phyloP scores from a whole-genome alignment of 2,797 vertebrate species.

The Myripristis murdjan region DNA sequence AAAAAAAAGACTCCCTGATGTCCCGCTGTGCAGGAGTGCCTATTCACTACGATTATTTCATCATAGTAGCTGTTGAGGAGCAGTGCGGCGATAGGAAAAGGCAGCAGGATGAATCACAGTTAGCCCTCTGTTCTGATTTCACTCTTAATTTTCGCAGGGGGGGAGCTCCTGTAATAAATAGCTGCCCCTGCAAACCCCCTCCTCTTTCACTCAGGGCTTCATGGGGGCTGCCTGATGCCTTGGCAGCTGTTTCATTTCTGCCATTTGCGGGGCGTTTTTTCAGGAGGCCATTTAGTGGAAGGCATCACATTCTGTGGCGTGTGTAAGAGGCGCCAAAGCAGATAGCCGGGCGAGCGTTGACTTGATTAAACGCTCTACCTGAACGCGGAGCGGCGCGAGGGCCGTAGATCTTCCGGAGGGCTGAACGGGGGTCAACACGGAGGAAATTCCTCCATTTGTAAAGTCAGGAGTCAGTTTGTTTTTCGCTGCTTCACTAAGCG shows the following conservation, averaged over 20 bases:
- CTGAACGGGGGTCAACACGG: conserved; percentile 59
- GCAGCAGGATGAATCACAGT: conserved; percentile 65
- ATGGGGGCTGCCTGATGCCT: conserved; percentile 43
- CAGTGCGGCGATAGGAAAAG: conserved; percentile 31
- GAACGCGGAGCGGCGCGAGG: conserved; percentile 43
- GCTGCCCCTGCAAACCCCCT: conserved; percentile 55
- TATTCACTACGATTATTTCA: conserved; percentile 71
- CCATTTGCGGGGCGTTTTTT: conserved; percentile 5
- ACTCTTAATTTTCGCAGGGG: conserved; percentile 75
- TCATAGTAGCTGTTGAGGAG: conserved; percentile 55
- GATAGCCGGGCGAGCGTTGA: conserved; percentile 4
- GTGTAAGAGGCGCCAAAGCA: conserved; percentile 19
- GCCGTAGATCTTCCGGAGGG: conserved; percentile 44
- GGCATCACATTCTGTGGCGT: conserved; percentile 5
- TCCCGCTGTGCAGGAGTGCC: conserved; percentile 55
- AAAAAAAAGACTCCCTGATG: conserved; percentile 44
- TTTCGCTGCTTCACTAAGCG: conserved; percentile 70
- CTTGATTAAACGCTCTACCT: conserved; percentile 33
- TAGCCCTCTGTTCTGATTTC: conserved; percentile 62
- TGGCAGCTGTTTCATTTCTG: conserved; percentile 62
- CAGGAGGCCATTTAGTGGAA: conserved; percentile 24
- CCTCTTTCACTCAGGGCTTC: conserved; percentile 43
- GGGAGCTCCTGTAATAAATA: conserved; percentile 66
- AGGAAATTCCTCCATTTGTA: conserved; percentile 78
- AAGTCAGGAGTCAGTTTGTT: conserved; percentile 78